A percentile compares a stretch with the other conserved stretches of the same genome.
phyloP scores from a whole-genome alignment of 2,888 invertebrate species.

The Leptura quadrifasciata region DNA sequence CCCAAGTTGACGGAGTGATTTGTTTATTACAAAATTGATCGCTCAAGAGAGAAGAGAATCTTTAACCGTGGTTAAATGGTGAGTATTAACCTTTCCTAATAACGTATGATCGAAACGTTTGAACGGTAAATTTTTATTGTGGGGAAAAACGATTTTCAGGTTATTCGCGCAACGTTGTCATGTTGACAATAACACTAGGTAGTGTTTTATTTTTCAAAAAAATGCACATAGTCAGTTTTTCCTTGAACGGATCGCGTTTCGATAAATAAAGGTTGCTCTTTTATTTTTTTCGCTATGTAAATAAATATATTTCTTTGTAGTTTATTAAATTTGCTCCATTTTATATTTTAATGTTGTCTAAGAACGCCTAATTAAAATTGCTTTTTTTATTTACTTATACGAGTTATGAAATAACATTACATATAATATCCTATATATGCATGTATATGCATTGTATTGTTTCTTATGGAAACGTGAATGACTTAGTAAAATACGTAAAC shows the following conservation, averaged over 20 bases:
- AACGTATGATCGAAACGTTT: neutral
- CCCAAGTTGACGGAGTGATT: conserved; percentile 45
- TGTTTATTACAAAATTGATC: conserved; percentile 51
- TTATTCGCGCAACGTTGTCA: conserved; percentile 47
- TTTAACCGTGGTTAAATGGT: conserved; percentile 52
- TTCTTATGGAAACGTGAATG: neutral
- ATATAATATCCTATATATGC: neutral
- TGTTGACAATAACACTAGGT: conserved; percentile 31
- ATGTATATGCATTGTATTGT: neutral
- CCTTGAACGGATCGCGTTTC: conserved; percentile 20
- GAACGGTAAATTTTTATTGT: neutral
- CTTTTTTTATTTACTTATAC: neutral
- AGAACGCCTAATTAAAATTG: no score
- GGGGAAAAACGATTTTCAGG: conserved; percentile 26
- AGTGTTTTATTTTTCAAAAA: conserved; percentile 20
- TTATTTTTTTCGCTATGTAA: neutral
- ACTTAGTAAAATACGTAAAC: neutral
- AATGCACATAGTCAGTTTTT: conserved; percentile 3
- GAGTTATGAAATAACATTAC: neutral
- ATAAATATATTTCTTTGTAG: neutral
- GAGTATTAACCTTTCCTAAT: conserved; percentile 42
- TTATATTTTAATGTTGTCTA: neutral
- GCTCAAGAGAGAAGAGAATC: conserved; percentile 42
- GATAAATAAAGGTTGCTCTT: neutral
- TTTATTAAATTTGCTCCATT: neutral